Percentiles rank a stretch among this genome's conserved stretches.
Conservation (phyloP, 92 coral and sea anemone genomes). For the Bergia puertoricense region DNA sequence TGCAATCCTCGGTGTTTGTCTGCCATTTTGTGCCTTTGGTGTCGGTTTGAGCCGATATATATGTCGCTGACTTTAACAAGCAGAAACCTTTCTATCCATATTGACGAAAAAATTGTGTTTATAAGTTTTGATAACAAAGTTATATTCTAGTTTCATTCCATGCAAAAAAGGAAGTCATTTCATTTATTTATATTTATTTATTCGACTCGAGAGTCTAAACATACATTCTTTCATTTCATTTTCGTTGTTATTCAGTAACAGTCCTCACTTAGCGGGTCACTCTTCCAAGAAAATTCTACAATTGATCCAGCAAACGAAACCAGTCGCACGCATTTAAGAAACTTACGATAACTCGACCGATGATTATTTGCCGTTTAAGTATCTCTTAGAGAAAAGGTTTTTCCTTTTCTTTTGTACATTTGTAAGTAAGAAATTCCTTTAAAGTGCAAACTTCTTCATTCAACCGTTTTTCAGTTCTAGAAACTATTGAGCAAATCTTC, state of each 20-base stretch:
- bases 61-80: too few species aligned
- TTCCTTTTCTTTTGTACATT: background rate
- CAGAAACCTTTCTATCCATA: background rate
- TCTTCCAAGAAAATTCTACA: background rate
- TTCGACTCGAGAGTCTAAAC: background rate
- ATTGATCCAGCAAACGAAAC: background rate
- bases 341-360: too few species aligned
- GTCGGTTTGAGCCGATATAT: background rate
- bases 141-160: background rate
- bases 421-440: background rate
- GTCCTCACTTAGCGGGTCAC: background rate
- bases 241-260: background rate
- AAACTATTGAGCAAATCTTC: background rate
- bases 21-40: background rate
- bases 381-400: background rate
- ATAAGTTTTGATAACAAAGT: too few species aligned
- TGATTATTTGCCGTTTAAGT: background rate
- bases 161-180: background rate
- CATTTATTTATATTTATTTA: background rate
- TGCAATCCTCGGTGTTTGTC: background rate
- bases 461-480: background rate
- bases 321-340: background rate
- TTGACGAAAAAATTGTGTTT: too few species aligned
- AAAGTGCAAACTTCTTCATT: background rate
- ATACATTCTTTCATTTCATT: background rate